Conservation (phyloP, 2,888 invertebrate genomes). For the Lomographa bimaculata region DNA sequence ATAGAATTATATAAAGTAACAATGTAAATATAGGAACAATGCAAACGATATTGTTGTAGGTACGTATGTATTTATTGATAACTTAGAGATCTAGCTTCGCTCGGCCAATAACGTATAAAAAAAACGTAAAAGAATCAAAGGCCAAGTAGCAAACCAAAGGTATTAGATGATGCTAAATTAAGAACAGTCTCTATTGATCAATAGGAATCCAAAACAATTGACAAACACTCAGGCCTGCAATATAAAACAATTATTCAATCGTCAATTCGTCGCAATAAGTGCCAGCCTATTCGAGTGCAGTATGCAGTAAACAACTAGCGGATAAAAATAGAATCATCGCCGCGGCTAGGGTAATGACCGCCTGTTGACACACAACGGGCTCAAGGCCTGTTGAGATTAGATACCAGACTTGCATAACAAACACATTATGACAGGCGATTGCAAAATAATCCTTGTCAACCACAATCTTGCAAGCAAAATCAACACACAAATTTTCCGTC, state of each 20-base stretch:
- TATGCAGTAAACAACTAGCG: constrained; percentile 64
- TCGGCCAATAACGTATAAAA: no score
- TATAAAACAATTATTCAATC: constrained; percentile 59
- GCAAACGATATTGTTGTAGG: no score
- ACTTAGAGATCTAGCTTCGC: no score
- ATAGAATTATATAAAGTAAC: constrained; percentile 2
- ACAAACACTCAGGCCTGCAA: constrained; percentile 27
- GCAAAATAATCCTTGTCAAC: constrained; percentile 57
- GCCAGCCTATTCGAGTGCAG: constrained; percentile 38
- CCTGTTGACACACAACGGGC: constrained; percentile 78
- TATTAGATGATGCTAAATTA: no score
- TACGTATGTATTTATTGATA: no score
- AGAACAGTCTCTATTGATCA: no score
- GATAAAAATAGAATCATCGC: constrained; percentile 73
- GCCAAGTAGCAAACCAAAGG: no score
- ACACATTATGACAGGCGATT: constrained; percentile 59
- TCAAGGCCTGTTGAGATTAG: constrained; percentile 80
- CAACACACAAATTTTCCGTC: no score
- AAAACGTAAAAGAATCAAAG: no score
- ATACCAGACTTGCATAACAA: constrained; percentile 73
- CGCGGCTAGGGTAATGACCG: constrained; percentile 73
- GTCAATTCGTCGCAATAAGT: constrained; percentile 40
- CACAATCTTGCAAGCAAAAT: constrained; percentile 29
- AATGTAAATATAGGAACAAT: no score
- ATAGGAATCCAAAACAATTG: no score